Percentiles rank a stretch among this genome's conserved stretches.
These are phyloP conservation scores for Phalacrocorax pelagicus DNA, from an alignment of 2,113 vertebrate species.

Conservation along the genomic window DNA sequence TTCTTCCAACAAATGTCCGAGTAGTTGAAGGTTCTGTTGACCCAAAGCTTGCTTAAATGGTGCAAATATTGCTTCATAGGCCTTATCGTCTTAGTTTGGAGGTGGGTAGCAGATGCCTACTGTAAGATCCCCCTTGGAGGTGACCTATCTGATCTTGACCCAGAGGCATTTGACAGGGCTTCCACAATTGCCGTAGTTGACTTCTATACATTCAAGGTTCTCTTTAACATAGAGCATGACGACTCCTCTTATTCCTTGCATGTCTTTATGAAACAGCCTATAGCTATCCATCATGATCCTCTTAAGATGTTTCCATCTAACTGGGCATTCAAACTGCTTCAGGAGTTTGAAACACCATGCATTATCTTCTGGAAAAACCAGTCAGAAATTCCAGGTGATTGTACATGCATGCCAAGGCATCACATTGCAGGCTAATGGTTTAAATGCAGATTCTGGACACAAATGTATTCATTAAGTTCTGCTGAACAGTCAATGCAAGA, in stretches of 20 bases:
- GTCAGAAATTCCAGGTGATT: not conserved
- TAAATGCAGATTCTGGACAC: not conserved
- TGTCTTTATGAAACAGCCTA: not conserved
- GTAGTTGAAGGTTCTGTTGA: not conserved
- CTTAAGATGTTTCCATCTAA: not conserved
- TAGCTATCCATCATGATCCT: not conserved
- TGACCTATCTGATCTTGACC: not conserved
- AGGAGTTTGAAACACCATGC: not conserved
- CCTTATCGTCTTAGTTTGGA: not conserved
- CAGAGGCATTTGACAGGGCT: not conserved
- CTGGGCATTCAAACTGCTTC: not conserved
- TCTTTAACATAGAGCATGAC: not conserved
- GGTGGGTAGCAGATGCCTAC: not conserved
- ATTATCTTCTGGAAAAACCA: not conserved
- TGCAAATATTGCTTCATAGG: not conserved
- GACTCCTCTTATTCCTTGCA: not conserved
- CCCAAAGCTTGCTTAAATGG: not conserved
- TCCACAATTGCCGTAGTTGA: not conserved
- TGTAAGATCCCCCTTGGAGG: not conserved
- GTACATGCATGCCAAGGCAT: not conserved
- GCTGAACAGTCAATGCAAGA: not conserved
- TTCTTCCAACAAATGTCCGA: not conserved
- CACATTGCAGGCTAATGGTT: not conserved
- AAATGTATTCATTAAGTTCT: not conserved
- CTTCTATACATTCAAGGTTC: not conserved